These are phyloP conservation scores for Synanthedon tipuliformis DNA, from an alignment of 2,888 invertebrate genomes.

Conservation along the genomic window DNA sequence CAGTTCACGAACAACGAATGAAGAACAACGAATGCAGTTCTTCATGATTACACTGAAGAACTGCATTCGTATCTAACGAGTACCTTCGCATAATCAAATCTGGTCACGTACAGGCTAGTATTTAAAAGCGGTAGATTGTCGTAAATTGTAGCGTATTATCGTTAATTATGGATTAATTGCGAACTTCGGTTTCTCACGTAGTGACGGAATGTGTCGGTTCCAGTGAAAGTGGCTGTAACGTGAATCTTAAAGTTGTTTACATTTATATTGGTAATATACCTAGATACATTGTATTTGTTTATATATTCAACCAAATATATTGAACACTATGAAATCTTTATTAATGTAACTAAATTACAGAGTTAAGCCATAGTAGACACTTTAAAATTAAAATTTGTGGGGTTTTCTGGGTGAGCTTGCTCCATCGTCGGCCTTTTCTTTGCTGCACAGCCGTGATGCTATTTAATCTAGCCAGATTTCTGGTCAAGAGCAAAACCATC, in stretches of 20 bases:
- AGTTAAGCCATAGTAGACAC: no score
- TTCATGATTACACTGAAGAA: no score
- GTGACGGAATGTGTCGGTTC: conserved; percentile 21
- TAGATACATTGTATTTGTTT: neutral
- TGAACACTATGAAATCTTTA: neutral
- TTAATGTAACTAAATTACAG: no score
- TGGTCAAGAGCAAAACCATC: no score
- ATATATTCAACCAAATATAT: neutral
- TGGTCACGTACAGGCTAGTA: neutral
- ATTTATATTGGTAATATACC: neutral
- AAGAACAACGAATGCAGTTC: no score
- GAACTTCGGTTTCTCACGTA: conserved; percentile 24
- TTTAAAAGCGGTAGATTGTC: conserved; percentile 2
- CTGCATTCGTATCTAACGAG: neutral
- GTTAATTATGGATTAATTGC: conserved; percentile 21
- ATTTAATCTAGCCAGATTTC: no score
- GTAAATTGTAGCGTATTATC: conserved; percentile 4
- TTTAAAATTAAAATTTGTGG: no score
- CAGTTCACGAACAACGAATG: no score
- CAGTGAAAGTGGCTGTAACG: conserved; percentile 11
- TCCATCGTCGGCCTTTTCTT: no score
- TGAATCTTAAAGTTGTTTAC: neutral
- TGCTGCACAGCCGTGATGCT: no score
- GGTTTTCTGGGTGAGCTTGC: no score
- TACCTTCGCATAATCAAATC: neutral